Percentiles rank a stretch among this genome's conserved stretches.
phyloP scores from a whole-genome alignment of 2,888 invertebrate species.

The Tachina grossa region DNA sequence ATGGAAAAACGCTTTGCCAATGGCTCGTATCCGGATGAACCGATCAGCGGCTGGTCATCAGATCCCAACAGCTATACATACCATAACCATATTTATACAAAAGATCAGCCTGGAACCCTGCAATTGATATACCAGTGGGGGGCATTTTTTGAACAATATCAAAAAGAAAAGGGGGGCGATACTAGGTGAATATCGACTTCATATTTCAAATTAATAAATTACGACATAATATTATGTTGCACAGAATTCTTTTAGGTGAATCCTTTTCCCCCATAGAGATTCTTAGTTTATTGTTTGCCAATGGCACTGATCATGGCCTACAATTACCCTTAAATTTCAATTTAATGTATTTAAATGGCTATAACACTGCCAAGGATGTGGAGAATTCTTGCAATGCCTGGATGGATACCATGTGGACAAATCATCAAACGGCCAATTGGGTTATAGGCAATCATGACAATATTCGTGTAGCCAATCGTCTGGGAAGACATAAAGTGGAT shows the following conservation, averaged over 20 bases:
- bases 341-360: constrained; percentile 83
- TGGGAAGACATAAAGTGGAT: constrained; percentile 86
- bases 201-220: neutral
- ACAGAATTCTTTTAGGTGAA: constrained; percentile 81
- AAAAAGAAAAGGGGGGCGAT: constrained; percentile 76
- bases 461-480: constrained; percentile 85
- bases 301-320: constrained; percentile 82
- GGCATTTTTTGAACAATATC: constrained; percentile 83
- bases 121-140: constrained; percentile 85
- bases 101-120: constrained; percentile 85
- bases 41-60: constrained; percentile 82
- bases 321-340: constrained; percentile 88
- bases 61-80: constrained; percentile 84
- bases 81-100: constrained; percentile 86
- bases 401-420: constrained; percentile 84
- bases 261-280: constrained; percentile 84
- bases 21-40: constrained; percentile 83
- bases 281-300: constrained; percentile 85
- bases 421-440: constrained; percentile 85
- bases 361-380: constrained; percentile 84
- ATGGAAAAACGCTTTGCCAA: constrained; percentile 82
- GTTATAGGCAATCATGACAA: constrained; percentile 89
- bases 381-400: constrained; percentile 84
- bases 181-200: constrained; percentile 75
- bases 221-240: neutral